phyloP scores from a whole-genome alignment of 1,140 invertebrate species.

The Dendroctonus valens region DNA sequence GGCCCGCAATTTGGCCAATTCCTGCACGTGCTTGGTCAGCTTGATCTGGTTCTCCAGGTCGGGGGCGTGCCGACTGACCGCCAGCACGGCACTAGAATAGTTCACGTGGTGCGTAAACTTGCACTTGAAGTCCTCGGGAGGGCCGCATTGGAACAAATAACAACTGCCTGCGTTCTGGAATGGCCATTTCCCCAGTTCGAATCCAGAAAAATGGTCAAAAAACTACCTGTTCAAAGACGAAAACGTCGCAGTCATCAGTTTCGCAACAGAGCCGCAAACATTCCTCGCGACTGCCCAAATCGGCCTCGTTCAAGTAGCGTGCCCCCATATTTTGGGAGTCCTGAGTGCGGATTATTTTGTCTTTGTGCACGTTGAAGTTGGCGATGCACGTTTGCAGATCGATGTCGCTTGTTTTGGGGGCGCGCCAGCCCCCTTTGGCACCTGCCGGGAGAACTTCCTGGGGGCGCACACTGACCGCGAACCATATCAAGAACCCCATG shows the following conservation, averaged over 20 bases:
- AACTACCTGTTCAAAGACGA: conserved; percentile 90
- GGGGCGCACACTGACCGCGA: no score
- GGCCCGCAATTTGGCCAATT: conserved; percentile 73
- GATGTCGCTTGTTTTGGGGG: conserved; percentile 42
- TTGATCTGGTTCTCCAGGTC: conserved; percentile 69
- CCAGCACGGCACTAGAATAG: conserved; percentile 85
- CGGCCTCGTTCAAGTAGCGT: conserved; percentile 82
- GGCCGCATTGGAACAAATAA: conserved; percentile 89
- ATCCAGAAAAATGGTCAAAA: no score
- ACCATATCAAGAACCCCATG: no score
- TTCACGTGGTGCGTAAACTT: conserved; percentile 87
- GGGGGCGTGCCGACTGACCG: conserved; percentile 60
- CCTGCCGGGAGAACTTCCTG: no score
- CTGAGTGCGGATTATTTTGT: conserved; percentile 88
- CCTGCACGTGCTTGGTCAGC: conserved; percentile 76
- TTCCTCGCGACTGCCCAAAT: conserved; percentile 74
- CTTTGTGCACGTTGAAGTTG: conserved; percentile 80
- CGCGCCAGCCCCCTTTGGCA: no score
- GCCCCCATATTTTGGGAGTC: conserved; percentile 85
- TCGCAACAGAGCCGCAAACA: conserved; percentile 85
- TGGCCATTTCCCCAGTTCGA: not conserved
- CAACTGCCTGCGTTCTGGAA: conserved; percentile 80
- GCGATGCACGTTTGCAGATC: conserved; percentile 53
- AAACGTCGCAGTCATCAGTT: conserved; percentile 83
- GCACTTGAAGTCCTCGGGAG: conserved; percentile 85